Base-by-base conservation (phyloP, 53 echinoderm and acorn worm genomes). In the Hippasteria phrygiana region DNA sequence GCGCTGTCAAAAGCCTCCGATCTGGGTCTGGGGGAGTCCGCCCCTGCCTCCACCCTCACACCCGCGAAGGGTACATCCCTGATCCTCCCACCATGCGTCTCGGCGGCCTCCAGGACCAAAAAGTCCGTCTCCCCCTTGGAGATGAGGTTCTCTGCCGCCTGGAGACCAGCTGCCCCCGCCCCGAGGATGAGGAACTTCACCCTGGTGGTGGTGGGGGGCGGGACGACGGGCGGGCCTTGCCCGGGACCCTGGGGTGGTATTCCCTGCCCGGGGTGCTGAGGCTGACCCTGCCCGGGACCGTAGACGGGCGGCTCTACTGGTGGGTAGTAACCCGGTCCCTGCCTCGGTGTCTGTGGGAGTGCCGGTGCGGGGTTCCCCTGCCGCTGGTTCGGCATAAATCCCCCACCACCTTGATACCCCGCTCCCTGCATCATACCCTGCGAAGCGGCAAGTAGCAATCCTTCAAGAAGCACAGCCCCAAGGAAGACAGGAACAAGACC, bases 101-200 rank as follows among this genome's bases (percentile, higher is more conserved):
- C 28, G 7, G 92, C 63, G 9, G 78, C 92, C 24, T 91, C 92
- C 35, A 91, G 50, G 5, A 91, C 13, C 29, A 91, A 54, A 36
- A 91, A 88, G 56, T 88, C 81, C 2, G 41, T 24, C 41, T 87
- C 73, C 31, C 92, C 92, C 74, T 88, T 78, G 3, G 78, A 34
- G 13, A 74, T 11, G 46, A 91, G 73, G 20, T 75, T 87, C 12
- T 88, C 51, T 3, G 88, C 88, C 9, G 92, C 88, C 54, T 87
- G 71, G 7, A 91, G 80, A 38, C 92, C 92, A 4, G 92, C 80
- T 47, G 92, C 88, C 39, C 92, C 92, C 0, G 92, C 92, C 29
- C 92, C 92, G 4, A 91, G 84, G 31, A 91, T 79, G 26, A 91
- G 87, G 27, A 71, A 78, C 62, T 88, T 82, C 7, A 87, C 62